Evolutionary conservation across 2,888 invertebrate species (phyloP), one percentile per base, ranked within the genome.

Genomic region (Colostygia pectinataria): DNA sequence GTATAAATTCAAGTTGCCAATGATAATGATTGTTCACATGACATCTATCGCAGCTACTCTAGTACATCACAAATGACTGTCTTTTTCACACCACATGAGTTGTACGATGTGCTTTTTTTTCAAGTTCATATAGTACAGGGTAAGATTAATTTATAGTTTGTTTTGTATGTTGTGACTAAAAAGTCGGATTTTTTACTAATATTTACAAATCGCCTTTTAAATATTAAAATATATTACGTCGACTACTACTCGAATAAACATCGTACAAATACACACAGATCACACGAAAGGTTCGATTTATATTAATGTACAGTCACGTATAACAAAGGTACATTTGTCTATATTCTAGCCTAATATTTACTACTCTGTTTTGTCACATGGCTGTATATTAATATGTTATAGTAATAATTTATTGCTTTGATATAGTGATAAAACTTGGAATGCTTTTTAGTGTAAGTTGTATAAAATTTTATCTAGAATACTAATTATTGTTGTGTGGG

Each of bases 91-190:
- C 31, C 33, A 50, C 51, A 39, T 63, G 40, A 55, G 60, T 46
- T 55, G 55, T 60, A 53, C 41, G 52, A 57, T 59, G 54, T 50
- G n/a, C n/a, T 55, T 49, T 37, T 43, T 28, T 28, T 52, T 42
- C 14, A 44, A 36, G 33, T 54, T 47, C 23, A 10, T 46, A 38
- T 33, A 42, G 8, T 43, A 42, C 56, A 43, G 18, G 47, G 55
- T 45, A 48, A 48, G 33, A 44, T 37, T 42, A 24, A 51, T 12
- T 33, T 36, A 31, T 34, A 46, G 23, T 40, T 20, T 45, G 36
- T 41, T 37, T 45, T 51, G 27, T 37, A 48, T 42, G 27, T 37
- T 38, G 24, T 37, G 15, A 13, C 23, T 38, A 14, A 33, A 37
- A 27, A 24, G 33, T 42, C 47, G 36, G 15, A 25, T 42, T 48